Conservation (phyloP, 2,797 vertebrate species). For the Syngnathus acus region DNA sequence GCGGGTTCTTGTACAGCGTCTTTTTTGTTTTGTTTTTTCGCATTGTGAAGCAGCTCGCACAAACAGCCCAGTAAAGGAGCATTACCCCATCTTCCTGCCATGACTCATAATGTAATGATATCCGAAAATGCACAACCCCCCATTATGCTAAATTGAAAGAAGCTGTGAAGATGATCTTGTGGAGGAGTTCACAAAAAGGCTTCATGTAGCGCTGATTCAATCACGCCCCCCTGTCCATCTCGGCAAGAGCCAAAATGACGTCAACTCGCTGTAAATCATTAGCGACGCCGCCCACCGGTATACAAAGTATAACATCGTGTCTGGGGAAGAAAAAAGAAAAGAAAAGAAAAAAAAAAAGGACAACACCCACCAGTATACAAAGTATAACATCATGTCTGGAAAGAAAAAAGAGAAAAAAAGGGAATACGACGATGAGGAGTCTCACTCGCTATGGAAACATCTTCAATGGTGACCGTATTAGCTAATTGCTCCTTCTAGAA, state of each 20-base stretch:
- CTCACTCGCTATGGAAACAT: background rate
- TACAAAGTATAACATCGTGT: background rate
- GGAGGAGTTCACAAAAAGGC: slow-evolving; percentile 5
- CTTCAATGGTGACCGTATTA: background rate
- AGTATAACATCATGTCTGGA: background rate
- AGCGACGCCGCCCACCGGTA: background rate
- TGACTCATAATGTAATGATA: slow-evolving; percentile 36
- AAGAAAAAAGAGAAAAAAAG: no score
- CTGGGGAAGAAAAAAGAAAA: no score
- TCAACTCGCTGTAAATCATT: slow-evolving; percentile 4
- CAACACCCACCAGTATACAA: slow-evolving; percentile 1
- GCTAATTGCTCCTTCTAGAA: background rate
- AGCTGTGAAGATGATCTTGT: slow-evolving; percentile 9
- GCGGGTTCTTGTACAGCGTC: slow-evolving; percentile 38
- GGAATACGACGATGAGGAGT: background rate
- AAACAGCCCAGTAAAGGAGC: slow-evolving; percentile 47
- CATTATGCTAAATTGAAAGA: slow-evolving; percentile 3
- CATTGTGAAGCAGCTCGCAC: slow-evolving; percentile 47
- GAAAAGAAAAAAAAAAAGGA: no score
- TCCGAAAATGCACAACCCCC: slow-evolving; percentile 18
- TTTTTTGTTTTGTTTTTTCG: slow-evolving; percentile 53
- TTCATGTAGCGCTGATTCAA: background rate
- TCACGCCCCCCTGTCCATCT: slow-evolving; percentile 4
- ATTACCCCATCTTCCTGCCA: slow-evolving; percentile 29
- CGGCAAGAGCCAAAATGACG: background rate